A percentile compares a stretch with the other conserved stretches of the same genome.
Evolutionary conservation across 2,797 vertebrate species (phyloP).

Genomic region (Notolabrus celidotus): DNA sequence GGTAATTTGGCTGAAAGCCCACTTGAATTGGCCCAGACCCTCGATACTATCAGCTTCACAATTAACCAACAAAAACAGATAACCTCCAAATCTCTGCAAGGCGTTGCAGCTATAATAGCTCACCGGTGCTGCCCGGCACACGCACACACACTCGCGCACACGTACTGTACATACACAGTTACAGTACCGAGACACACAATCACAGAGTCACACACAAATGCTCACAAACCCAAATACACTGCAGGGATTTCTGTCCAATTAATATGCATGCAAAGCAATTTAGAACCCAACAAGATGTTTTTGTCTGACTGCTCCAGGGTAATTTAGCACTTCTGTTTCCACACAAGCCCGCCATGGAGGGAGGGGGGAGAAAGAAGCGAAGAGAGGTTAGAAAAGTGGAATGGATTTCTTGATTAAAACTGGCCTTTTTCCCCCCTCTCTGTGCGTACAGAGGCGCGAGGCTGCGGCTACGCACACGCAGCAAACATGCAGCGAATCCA

Average conservation of each 20-base stretch:
- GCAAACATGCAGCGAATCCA: conserved; percentile 87
- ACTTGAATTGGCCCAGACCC: conserved; percentile 84
- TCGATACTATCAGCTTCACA: conserved; percentile 87
- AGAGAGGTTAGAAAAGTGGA: conserved; percentile 82
- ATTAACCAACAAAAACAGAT: conserved; percentile 90
- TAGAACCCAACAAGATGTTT: conserved; percentile 89
- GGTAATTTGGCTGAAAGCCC: conserved; percentile 88
- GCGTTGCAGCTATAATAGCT: conserved; percentile 77
- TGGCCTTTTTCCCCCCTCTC: conserved; percentile 76
- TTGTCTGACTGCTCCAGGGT: conserved; percentile 87
- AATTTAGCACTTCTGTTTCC: conserved; percentile 85
- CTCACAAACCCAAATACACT: conserved; percentile 82
- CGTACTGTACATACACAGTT: conserved; percentile 61
- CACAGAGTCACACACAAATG: conserved; percentile 64
- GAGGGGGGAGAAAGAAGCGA: conserved; percentile 72
- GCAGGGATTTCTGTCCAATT: conserved; percentile 89
- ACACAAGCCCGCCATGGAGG: conserved; percentile 75
- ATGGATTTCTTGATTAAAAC: conserved; percentile 91
- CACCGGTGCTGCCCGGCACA: conserved; percentile 62
- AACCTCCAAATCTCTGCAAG: conserved; percentile 86
- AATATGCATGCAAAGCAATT: conserved; percentile 91
- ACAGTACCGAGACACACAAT: conserved; percentile 53
- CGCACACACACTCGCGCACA: conserved; percentile 30
- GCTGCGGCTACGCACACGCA: conserved; percentile 66
- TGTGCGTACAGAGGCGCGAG: conserved; percentile 68